Evolutionary conservation across 2,888 invertebrate genomes (phyloP).

Genomic region (Zonitis immaculata): DNA sequence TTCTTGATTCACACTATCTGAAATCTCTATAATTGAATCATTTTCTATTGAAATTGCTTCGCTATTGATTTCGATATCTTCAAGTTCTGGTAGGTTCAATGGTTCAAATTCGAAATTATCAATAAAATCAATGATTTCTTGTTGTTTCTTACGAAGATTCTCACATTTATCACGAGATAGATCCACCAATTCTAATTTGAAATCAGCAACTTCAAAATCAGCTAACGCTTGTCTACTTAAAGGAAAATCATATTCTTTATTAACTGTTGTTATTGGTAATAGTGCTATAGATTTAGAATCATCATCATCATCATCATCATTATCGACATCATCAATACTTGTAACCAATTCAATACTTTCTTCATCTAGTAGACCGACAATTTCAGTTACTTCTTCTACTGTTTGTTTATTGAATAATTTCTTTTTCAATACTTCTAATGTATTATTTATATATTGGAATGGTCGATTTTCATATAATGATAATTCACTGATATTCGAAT

Average conservation of each 20-base stretch:
- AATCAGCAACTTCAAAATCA: not conserved
- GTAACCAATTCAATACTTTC: not conserved
- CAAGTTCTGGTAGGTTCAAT: not conserved
- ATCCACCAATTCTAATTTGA: not conserved
- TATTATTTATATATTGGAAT: conserved; percentile 6
- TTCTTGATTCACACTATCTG: not conserved
- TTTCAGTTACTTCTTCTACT: no score
- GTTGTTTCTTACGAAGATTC: not conserved
- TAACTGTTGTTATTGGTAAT: not conserved
- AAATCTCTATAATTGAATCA: conserved; percentile 3
- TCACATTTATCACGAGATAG: no score
- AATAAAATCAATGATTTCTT: not conserved
- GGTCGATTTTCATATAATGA: not conserved
- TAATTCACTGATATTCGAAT: not conserved
- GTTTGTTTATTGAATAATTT: not conserved
- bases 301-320: no score
- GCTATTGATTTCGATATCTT: not conserved
- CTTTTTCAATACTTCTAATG: no score
- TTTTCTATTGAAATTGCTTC: conserved; percentile 10
- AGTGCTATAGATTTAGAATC: not conserved
- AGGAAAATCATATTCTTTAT: not conserved
- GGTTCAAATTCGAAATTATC: not conserved
- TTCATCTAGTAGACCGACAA: no score
- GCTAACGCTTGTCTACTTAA: not conserved
- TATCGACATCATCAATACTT: not conserved